phyloP scores from a whole-genome alignment of 1,140 invertebrate species.

The Lysiphlebus fabarum region DNA sequence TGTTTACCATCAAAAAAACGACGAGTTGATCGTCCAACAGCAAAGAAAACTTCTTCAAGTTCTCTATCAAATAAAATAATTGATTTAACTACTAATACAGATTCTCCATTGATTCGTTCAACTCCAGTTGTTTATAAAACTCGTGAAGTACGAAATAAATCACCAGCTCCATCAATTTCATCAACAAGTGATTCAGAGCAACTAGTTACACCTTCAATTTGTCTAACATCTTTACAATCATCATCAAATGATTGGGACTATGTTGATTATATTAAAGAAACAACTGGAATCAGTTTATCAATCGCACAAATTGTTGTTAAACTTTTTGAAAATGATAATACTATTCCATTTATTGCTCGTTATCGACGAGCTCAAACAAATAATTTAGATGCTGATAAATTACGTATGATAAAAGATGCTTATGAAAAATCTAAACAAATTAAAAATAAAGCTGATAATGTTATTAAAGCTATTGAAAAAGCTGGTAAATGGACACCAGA shows the following conservation, averaged over 20 bases:
- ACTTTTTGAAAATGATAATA: conserved; percentile 72
- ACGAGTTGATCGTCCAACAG: not conserved
- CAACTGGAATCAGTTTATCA: not conserved
- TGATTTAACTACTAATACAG: no score
- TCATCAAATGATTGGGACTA: conserved; percentile 14
- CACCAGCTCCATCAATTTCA: not conserved
- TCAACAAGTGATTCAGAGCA: not conserved
- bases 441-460: conserved; percentile 56
- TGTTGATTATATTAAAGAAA: conserved; percentile 18
- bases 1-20: conserved; percentile 12
- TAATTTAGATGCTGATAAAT: conserved; percentile 64
- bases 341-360: conserved; percentile 78
- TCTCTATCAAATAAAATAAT: not conserved
- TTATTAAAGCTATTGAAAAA: conserved; percentile 61
- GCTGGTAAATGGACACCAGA: conserved; percentile 59
- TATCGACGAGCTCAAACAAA: conserved; percentile 68
- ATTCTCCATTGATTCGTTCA: no score
- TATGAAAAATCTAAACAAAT: conserved; percentile 62
- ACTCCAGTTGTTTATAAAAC: no score
- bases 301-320: conserved; percentile 18
- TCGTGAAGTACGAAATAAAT: not conserved
- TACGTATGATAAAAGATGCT: conserved; percentile 63
- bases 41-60: no score
- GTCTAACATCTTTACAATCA: no score
- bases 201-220: no score